Base-by-base conservation (phyloP, 2,888 invertebrate species). In the Mesochorus sp. region DNA sequence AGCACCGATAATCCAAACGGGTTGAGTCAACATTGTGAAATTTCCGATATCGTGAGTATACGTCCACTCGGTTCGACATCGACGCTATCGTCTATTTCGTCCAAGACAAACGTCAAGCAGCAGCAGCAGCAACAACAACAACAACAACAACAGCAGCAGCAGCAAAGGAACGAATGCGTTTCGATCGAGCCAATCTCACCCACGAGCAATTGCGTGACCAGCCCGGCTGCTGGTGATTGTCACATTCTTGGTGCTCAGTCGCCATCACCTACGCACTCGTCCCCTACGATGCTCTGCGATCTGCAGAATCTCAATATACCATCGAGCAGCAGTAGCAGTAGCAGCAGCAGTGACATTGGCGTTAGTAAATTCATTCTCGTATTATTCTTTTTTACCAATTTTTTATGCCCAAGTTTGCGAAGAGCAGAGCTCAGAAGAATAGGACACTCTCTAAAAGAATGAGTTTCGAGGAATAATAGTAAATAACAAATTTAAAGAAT, bases 321-420 rank as follows among this genome's bases (percentile, higher is more conserved):
- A 5, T 90, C 91, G 28, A 90, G 91, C 57, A 86, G 88, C 39
- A 90, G 90, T 70, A 91, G 92, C 77, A 92, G 91, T 73, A 88
- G 88, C 61, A 89, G 90, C 44, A 87, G 90, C 28, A 91, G 91
- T n/a, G 91, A 91, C 47, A 88, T 88, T 80, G 91, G 90, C 44
- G 90, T 91, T 83, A 86, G 86, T 79, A n/a, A n/a, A n/a, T n/a
- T n/a, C n/a, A n/a, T n/a, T n/a, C n/a, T n/a, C n/a, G n/a, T n/a
- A n/a, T n/a, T n/a, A n/a, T n/a, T n/a, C n/a, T n/a, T n/a, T n/a
- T n/a, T n/a, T n/a, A n/a, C n/a, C n/a, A n/a, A n/a, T n/a, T n/a
- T n/a, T n/a, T n/a, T n/a, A n/a, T n/a, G n/a, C n/a, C n/a, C n/a
- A n/a, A n/a, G n/a, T n/a, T n/a, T n/a, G n/a, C n/a, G n/a, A n/a